Evolutionary conservation across 2,888 invertebrate species (phyloP), one percentile per base, ranked within the genome.

Genomic region (Acholoe squamosa): DNA sequence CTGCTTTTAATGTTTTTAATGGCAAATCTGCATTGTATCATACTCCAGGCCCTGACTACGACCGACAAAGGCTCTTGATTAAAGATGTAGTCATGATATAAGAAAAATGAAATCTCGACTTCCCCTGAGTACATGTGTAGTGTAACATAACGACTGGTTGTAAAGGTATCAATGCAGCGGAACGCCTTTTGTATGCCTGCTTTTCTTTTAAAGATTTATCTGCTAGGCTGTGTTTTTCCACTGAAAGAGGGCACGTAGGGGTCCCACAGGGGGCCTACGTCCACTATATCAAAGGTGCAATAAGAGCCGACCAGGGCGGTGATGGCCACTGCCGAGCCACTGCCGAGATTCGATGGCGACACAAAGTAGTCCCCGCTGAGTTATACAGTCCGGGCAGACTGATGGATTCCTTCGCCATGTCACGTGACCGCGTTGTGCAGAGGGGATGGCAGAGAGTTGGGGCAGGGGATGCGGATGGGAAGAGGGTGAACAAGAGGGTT

Each of bases 291-390:
- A 86, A 86, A 54, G 54, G 86, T 54, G 56, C 54, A 54, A 86
- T 86, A 54, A 86, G 14, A 33, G 28, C 28, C 14, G 28, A 28
- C 7, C 28, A 19, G 22, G 14, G 54, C 86, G 28, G 7, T n/a
- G 52, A 54, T 86, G 56, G 54, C 28, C 31, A 19, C 52, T 54
- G 7, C 56, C 25, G 12, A 52, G 86, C 31, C 25, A 28, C 86
- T 19, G 86, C 52, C 52, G 86, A 54, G 86, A 86, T 86, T 86
- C 28, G 54, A 86, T 51, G 86, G 86, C 86, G 86, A 52, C 54
- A 54, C 52, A 56, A 86, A 86, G 54, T 86, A 86, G 86, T 86
- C 86, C 86, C 54, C 28, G 86, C 86, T 86, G 86, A 86, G 86
- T 86, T 22, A 86, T 86, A 86, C 56, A 31, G 86, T 54, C 86